Base-by-base conservation (phyloP, 2,888 invertebrate species). In the Acrocyrtus sp. region DNA sequence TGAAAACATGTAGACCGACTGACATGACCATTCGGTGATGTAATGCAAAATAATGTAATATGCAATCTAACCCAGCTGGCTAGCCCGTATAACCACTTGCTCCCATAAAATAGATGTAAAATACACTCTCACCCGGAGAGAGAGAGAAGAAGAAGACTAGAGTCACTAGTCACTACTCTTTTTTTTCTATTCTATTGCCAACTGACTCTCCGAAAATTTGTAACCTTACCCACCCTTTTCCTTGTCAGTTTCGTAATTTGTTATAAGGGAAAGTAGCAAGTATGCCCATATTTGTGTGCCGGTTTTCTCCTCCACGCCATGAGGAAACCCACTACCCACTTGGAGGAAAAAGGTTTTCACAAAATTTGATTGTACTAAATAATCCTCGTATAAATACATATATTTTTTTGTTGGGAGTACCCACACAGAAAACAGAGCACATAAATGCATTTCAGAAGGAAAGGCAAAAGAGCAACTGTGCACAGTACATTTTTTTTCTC, bases 41-140 rank as follows among this genome's bases (percentile, higher is more conserved):
- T 62, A 62, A 62, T 57, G 51, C 39, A 66, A 66, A 57, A 48
- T 66, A 50, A 58, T 57, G 66, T 51, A 51, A 50, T 34, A 34
- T 69, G 41, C 69, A 17, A 69, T 61, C 61, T 56, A 34, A 56
- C 53, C 69, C 69, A 69, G 69, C 69, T 69, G 69, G 69, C 62
- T 69, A 54, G 68, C 54, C 61, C 47, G 54, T 68, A 58, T 61
- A 61, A 54, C 68, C 60, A 47, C 68, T 60, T 61, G 60, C 68
- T 41, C 39, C 39, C 68, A 68, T 68, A 68, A 68, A 51, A 68
- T 61, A 61, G 51, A 43, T 61, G 61, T 68, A 51, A 58, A 68
- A 53, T 68, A 60, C 58, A 50, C 45, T 45, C 60, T 57, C 61
- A 50, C 12, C 51, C 51, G 41, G n/a, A n/a, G n/a, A n/a, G n/a